Percentiles rank a stretch among this genome's conserved stretches.
phyloP scores from a whole-genome alignment of 2,797 vertebrate genomes.

The Rhinichthys osculus region DNA sequence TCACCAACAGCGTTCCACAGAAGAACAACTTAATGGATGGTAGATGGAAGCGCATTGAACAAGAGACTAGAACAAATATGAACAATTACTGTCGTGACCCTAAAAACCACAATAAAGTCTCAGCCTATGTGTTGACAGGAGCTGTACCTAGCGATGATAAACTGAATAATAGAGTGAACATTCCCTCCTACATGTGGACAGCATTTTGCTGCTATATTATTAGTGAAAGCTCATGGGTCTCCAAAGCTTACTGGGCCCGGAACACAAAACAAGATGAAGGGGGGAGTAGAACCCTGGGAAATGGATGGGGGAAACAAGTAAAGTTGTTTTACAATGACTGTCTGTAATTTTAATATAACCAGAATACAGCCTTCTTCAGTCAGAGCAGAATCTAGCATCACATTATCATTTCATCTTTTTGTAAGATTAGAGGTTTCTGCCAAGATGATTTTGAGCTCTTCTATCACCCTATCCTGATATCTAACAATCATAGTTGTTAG shows the following conservation, averaged over 20 bases:
- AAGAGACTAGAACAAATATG: background rate
- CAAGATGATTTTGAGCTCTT: too few relatives aligned
- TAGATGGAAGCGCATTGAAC: background rate
- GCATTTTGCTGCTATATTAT: background rate
- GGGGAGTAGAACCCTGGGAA: too few relatives aligned
- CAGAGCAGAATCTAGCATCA: too few relatives aligned
- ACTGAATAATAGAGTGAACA: background rate
- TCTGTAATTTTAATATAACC: background rate
- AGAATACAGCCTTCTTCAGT: too few relatives aligned
- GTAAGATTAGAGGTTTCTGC: too few relatives aligned
- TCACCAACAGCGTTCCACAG: background rate
- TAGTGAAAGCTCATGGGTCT: background rate
- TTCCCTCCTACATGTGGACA: constrained; percentile 6
- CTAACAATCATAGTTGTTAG: too few relatives aligned
- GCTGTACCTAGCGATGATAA: background rate
- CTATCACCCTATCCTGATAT: too few relatives aligned
- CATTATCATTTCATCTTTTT: too few relatives aligned
- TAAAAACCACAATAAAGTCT: background rate
- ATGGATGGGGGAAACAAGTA: background rate
- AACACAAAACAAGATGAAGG: background rate
- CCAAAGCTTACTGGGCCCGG: background rate
- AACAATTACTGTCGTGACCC: background rate
- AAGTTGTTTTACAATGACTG: background rate
- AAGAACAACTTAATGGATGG: background rate
- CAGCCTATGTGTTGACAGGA: constrained; percentile 2